phyloP scores from a whole-genome alignment of 2,888 invertebrate species.

The Agrochola lota region DNA sequence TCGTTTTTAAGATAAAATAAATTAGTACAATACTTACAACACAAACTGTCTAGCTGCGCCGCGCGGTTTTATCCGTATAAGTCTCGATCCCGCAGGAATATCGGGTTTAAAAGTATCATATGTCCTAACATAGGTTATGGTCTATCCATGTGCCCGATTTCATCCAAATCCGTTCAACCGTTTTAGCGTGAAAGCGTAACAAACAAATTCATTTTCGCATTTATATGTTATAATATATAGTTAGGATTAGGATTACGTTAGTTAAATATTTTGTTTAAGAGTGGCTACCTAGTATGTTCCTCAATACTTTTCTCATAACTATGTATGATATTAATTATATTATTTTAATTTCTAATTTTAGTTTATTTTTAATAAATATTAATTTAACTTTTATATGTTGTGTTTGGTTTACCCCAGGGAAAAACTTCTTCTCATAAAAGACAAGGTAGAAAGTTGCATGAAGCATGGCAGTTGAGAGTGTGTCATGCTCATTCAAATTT shows the following conservation, averaged over 20 bases:
- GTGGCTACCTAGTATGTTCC: neutral
- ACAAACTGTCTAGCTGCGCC: no score
- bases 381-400: neutral
- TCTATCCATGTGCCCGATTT: no score
- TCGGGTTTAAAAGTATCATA: no score
- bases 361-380: constrained; percentile 21
- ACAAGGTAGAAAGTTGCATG: neutral
- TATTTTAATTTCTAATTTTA: constrained; percentile 16
- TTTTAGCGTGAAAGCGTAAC: no score
- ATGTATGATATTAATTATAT: neutral
- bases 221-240: no score
- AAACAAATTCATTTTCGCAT: no score
- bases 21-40: no score
- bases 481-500: neutral
- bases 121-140: no score
- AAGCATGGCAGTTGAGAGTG: neutral
- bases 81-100: no score
- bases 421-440: neutral
- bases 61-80: no score
- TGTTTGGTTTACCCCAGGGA: neutral
- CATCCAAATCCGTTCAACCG: no score
- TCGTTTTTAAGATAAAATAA: no score
- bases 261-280: neutral
- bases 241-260: neutral
- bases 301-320: neutral